These are phyloP conservation scores for Nyctibius grandis DNA, from an alignment of 2,797 vertebrate genomes.

Conservation along the genomic window DNA sequence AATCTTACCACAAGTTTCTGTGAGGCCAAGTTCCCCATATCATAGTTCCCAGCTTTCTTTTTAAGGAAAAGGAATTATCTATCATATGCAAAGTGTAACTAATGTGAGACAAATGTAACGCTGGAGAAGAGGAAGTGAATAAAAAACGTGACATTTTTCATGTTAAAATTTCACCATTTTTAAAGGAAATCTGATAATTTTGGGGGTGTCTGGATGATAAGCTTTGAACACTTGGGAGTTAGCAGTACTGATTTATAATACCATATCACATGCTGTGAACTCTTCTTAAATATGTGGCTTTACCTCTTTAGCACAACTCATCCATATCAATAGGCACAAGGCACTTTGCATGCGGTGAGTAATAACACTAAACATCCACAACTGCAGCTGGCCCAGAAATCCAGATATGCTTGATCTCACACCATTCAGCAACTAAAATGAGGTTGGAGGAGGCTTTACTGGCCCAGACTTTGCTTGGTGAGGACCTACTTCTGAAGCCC, in stretches of 20 bases:
- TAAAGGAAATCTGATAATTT: background rate
- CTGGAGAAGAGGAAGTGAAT: background rate
- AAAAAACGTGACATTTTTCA: background rate
- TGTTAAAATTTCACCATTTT: background rate
- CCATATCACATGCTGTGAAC: background rate
- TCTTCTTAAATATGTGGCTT: background rate
- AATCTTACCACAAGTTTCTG: background rate
- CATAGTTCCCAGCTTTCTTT: background rate
- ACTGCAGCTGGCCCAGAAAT: background rate
- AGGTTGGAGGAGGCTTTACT: background rate
- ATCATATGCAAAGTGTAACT: background rate
- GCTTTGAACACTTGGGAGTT: background rate
- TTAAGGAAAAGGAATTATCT: background rate
- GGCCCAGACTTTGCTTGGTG: background rate
- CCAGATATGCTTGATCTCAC: background rate
- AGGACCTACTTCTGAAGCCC: background rate
- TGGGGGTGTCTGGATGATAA: background rate
- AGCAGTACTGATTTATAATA: background rate
- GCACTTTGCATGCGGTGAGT: background rate
- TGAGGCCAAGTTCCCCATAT: background rate
- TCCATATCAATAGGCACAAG: background rate
- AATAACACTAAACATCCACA: background rate
- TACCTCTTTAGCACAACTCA: background rate
- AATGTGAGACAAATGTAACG: background rate
- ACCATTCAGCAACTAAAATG: background rate